Percentiles rank a stretch among this genome's conserved stretches.
phyloP scores from a whole-genome alignment of 2,888 invertebrate genomes.

The Hedychridium roseum region DNA sequence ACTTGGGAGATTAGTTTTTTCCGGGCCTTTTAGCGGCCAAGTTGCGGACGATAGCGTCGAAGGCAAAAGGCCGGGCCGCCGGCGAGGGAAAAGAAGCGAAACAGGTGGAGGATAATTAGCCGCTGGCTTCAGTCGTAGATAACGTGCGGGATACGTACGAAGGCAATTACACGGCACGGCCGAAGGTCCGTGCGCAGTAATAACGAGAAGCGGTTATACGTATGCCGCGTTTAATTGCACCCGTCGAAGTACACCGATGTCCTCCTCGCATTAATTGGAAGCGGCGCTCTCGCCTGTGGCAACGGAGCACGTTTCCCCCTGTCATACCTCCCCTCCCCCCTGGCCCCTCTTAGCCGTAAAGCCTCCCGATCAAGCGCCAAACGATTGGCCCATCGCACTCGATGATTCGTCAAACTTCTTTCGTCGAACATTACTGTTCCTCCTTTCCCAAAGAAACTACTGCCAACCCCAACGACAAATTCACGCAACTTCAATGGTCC shows the following conservation, averaged over 20 bases:
- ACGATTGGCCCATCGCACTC: slow-evolving; percentile 18
- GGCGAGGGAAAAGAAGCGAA: not conserved
- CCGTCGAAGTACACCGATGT: slow-evolving; percentile 34
- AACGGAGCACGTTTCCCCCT: slow-evolving; percentile 22
- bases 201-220: slow-evolving; percentile 25
- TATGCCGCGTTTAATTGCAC: slow-evolving; percentile 26
- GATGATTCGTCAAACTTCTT: too few species aligned
- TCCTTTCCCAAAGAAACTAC: too few species aligned
- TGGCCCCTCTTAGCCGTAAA: slow-evolving; percentile 10
- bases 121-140: slow-evolving; percentile 21
- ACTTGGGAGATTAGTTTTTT: slow-evolving; percentile 3
- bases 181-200: slow-evolving; percentile 15
- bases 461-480: too few species aligned
- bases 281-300: slow-evolving; percentile 11
- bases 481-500: too few species aligned
- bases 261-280: slow-evolving; percentile 35
- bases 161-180: slow-evolving; percentile 27
- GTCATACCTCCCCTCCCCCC: not conserved
- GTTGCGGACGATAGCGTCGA: slow-evolving; percentile 3
- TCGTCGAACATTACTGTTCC: too few species aligned
- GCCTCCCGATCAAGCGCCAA: slow-evolving; percentile 25
- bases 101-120: slow-evolving; percentile 22
- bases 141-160: slow-evolving; percentile 23
- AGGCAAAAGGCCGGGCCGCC: slow-evolving; percentile 1
- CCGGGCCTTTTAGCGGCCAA: not conserved